Evolutionary conservation across 2,888 invertebrate genomes (phyloP), one percentile per base, ranked within the genome.

Genomic region (Agriopis aurantiaria): DNA sequence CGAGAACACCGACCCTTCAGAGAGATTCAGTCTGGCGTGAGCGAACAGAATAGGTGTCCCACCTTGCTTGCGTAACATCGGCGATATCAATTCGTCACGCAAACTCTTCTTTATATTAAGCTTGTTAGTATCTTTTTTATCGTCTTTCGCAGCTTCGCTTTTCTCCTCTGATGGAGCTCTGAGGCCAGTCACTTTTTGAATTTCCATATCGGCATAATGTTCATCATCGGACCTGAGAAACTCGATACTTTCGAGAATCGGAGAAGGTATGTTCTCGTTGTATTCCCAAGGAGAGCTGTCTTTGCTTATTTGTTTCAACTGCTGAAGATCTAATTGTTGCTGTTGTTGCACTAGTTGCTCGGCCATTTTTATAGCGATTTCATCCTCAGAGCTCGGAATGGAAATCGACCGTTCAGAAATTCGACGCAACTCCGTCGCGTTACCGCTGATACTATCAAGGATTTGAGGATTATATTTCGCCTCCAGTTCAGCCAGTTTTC

Each of bases 1-100:
- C 0, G 97, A 96, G 80, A 97, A 96, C 8, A 96, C 97, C 12
- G 98, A 97, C 0, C 98, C 98, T 91, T 98, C 98, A 0, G 98
- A 98, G 5, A 98, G 92, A 82, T 98, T 98, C 8, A 98, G 91
- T 68, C 97, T 95, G 14, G 97, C 97, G 81, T 97, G 96, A 7
- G 97, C 97, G 88, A 97, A 98, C 0, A 97, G 87, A 75, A 97
- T 95, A 0, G 97, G 97, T 41, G 97, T 97, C 71, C 97, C 97
- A 0, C 97, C 97, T 68, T 96, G 95, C 80, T 96, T 96, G 23
- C 97, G 95, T 75, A 96, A 89, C 80, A 96, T 95, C 0, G 97
- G 96, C 0, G 97, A 96, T 75, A 97, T 95, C 46, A 96, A 88
- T 78, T 96, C 96, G 83, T 97, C 96, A 7, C 96, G 92, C 80